Percentiles rank a stretch among this genome's conserved stretches.
phyloP scores from a whole-genome alignment of 1,140 invertebrate species.

The Sinella curviseta region DNA sequence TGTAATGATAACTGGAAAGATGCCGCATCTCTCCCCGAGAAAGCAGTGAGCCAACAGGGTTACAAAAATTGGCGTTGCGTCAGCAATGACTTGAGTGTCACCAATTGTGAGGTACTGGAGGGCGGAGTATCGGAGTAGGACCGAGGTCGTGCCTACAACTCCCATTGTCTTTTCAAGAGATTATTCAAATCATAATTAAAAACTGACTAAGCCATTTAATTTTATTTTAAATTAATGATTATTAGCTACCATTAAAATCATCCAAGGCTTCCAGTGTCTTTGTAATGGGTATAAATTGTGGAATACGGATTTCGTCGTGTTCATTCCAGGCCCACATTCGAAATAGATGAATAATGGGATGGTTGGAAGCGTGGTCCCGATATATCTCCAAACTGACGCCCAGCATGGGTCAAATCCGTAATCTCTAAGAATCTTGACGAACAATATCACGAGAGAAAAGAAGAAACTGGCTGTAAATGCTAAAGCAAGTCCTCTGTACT shows the following conservation, averaged over 20 bases:
- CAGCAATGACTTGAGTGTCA: constrained; percentile 45
- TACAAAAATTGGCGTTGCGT: constrained; percentile 42
- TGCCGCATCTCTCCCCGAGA: constrained; percentile 43
- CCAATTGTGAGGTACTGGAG: constrained; percentile 45
- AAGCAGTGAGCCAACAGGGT: constrained; percentile 44
- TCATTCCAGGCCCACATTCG: constrained; percentile 25
- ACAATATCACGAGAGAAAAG: constrained; percentile 35
- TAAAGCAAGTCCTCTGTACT: constrained; percentile 42
- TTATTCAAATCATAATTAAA: background rate
- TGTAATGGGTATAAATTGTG: constrained; percentile 39
- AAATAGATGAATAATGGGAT: constrained; percentile 40
- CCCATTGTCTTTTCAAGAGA: constrained; percentile 35
- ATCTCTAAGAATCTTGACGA: constrained; percentile 37
- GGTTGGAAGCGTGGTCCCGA: constrained; percentile 28
- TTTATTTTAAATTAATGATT: too few species aligned
- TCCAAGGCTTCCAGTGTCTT: constrained; percentile 37
- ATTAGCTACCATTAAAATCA: constrained; percentile 44
- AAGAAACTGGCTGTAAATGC: constrained; percentile 40
- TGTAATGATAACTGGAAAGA: constrained; percentile 38
- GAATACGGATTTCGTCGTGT: constrained; percentile 30
- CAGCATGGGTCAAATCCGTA: constrained; percentile 36
- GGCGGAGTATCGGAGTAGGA: constrained; percentile 43
- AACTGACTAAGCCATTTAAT: too few species aligned
- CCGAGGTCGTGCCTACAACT: constrained; percentile 37
- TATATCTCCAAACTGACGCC: constrained; percentile 43